These are phyloP conservation scores for Cecidostiba fungosa DNA, from an alignment of 2,888 invertebrate genomes.

Conservation along the genomic window DNA sequence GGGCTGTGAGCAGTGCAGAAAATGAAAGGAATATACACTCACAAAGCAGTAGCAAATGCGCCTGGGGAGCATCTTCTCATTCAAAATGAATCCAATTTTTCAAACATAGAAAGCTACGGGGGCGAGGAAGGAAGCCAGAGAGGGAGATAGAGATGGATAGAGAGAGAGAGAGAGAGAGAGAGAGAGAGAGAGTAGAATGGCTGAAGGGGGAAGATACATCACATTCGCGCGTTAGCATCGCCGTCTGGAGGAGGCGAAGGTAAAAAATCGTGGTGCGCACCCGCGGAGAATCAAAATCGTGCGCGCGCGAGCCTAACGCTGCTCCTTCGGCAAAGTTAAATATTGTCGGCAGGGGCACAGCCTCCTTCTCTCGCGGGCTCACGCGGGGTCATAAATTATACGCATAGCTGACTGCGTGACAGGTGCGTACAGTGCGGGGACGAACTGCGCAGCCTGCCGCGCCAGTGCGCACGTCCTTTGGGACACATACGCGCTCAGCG, in stretches of 20 bases:
- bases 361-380: not conserved
- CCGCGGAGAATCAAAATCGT: constrained; percentile 29
- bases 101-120: constrained; percentile 14
- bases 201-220: constrained; percentile 25
- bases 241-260: not conserved
- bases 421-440: constrained; percentile 39
- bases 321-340: constrained; percentile 11
- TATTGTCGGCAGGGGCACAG: not conserved
- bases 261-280: constrained; percentile 25
- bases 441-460: not conserved
- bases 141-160: constrained; percentile 16
- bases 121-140: not conserved
- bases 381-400: constrained; percentile 44
- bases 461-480: constrained; percentile 12
- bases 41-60: constrained; percentile 7
- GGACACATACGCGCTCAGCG: not conserved
- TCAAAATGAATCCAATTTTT: constrained; percentile 38
- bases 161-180: constrained; percentile 41
- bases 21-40: constrained; percentile 26
- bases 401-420: constrained; percentile 32
- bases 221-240: constrained; percentile 1
- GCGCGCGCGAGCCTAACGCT: not conserved
- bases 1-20: not conserved
- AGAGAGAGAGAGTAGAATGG: not conserved
- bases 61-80: constrained; percentile 24